Evolutionary conservation across 2,888 invertebrate species (phyloP), one percentile per base, ranked within the genome.

Genomic region (Drosophila percnosoma): DNA sequence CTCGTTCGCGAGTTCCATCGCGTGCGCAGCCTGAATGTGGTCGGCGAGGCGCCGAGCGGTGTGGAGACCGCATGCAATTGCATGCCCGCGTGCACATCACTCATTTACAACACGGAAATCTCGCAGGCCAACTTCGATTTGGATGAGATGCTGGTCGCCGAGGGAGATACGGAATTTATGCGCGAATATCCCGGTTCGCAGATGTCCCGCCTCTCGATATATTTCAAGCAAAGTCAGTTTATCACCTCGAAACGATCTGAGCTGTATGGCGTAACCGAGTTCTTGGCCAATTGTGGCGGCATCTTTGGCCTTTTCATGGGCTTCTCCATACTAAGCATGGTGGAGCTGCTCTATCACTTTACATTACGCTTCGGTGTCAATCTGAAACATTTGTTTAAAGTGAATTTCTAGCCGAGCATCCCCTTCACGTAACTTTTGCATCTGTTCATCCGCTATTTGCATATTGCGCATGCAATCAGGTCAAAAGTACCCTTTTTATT

Each of bases 211-310:
- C 93, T 96, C 15, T 94, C 95, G 75, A 94, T 96, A 52, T 96
- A 95, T 92, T 96, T 96, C 92, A 96, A 96, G 88, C 95, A 96
- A 80, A 94, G 94, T 42, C 95, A 96, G 86, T 96, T 96, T 82
- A 95, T 96, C 53, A 95, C 95, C 0, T 95, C 95, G 1, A 94
- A 95, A 51, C 94, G 96, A 5, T 95, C 95, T 0, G 96, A 96
- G 82, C 92, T 96, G 51, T 96, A 95, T 88, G 96, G 96, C 0
- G 93, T 94, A 72, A 95, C 95, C 0, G 96, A 96, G 85, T 96
- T 96, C 90, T 92, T 96, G 36, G 96, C 95, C 48, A 95, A 95
- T 91, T 95, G 95, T 86, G 96, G 96, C 18, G 96, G 96, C 69
- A 93, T 96, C 13, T 94, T 96, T 15, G 96, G 93, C 0, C 82